These are phyloP conservation scores for Platysteira castanea DNA, from an alignment of 2,113 vertebrate species.

Conservation along the genomic window DNA sequence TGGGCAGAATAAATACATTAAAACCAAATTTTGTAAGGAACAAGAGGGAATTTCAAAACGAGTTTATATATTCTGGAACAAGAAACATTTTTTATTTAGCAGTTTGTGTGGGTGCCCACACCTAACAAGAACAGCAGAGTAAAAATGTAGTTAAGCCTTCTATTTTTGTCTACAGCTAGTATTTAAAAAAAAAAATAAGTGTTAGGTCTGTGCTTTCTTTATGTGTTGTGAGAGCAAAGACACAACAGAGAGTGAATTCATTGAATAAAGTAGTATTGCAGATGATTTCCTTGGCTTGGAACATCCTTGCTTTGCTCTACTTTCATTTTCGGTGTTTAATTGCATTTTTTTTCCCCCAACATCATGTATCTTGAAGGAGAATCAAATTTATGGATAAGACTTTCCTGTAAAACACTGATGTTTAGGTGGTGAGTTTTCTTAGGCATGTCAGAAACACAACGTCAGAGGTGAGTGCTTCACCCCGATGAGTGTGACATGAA, in stretches of 20 bases:
- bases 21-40: neutral
- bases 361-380: neutral
- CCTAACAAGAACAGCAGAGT: slow-evolving; percentile 1
- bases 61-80: neutral
- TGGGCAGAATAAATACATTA: neutral
- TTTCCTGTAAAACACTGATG: neutral
- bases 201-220: slow-evolving; percentile 2
- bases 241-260: slow-evolving; percentile 22
- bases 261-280: slow-evolving; percentile 12
- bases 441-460: neutral
- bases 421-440: neutral
- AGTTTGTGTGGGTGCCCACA: neutral
- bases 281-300: slow-evolving; percentile 1
- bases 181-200: neutral
- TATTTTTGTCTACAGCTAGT: slow-evolving; percentile 35
- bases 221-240: neutral
- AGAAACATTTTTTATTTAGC: neutral
- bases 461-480: neutral
- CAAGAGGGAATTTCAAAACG: neutral
- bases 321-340: slow-evolving; percentile 15
- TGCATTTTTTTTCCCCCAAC: neutral
- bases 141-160: slow-evolving; percentile 19
- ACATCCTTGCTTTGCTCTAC: neutral
- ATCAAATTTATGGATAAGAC: neutral
- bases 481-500: neutral